Base-by-base conservation (phyloP, 2,888 invertebrate genomes). In the Mechanitis messenoides region DNA sequence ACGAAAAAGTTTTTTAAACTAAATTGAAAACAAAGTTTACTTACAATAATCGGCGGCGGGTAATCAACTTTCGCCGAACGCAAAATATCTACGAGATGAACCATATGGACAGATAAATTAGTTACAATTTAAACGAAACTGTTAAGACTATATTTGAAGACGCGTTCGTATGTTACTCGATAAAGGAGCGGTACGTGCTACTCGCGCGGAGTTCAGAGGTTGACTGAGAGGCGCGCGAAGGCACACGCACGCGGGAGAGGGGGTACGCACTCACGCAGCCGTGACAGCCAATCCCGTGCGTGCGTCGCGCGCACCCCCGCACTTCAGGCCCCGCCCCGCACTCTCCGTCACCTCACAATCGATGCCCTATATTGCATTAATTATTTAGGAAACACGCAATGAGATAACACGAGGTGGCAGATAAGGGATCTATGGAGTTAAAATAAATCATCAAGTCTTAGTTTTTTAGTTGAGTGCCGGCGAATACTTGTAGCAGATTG, bases 1-100 rank as follows among this genome's bases (percentile, higher is more conserved):
- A 58, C n/a, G 59, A 59, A 63, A 65, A 62, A 66, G 11, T 58
- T 68, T 58, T 56, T 67, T 31, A 50, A 50, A 31, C 7, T 66
- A 67, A 68, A 58, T 66, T 61, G 58, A 66, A 62, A 71, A 64
- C 65, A 66, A 72, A 79, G 73, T 81, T 81, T 93, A 94, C 94
- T 94, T 91, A 94, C 94, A 93, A 93, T 93, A 92, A 92, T 91
- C 89, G 92, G 92, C 81, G 90, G 90, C 91, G 93, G 92, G 91
- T 93, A 94, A 88, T 93, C 94, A 92, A 93, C 93, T 86, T 93
- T 93, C 91, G 92, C 93, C 92, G 94, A 93, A 91, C 93, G 93
- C 90, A 94, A 94, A 88, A 93, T 92, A 91, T 94, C 93, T 90
- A 94, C 93, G 91, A 94, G 93, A 91, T 94, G 94, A 92, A 94